A percentile compares a stretch with the other conserved stretches of the same genome.
Evolutionary conservation across 2,113 vertebrate genomes (phyloP).

Genomic region (Corydoras maculifer): DNA sequence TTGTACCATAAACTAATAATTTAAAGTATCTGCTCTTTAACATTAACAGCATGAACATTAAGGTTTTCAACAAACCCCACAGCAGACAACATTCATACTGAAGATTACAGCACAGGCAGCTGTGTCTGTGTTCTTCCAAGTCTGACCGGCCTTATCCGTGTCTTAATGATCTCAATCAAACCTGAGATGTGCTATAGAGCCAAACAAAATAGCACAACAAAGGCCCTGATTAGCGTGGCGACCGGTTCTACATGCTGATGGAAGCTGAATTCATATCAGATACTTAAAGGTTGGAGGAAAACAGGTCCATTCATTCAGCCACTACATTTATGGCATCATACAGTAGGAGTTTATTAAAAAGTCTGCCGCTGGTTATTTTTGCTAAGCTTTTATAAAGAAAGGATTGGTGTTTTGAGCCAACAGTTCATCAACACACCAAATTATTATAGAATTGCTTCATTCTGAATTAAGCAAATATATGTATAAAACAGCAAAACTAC

Average conservation of each 20-base stretch:
- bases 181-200: constrained; percentile 17
- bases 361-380: constrained; percentile 1
- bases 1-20: too few species aligned
- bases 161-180: constrained; percentile 41
- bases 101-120: background rate
- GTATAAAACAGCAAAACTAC: background rate
- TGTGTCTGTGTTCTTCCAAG: constrained; percentile 19
- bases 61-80: too few species aligned
- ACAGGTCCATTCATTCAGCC: constrained; percentile 31
- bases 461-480: background rate
- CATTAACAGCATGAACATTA: too few species aligned
- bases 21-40: too few species aligned
- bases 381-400: background rate
- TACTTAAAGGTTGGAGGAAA: constrained; percentile 31
- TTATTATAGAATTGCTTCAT: background rate
- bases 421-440: background rate
- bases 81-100: too few species aligned
- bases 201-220: constrained; percentile 40
- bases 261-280: constrained; percentile 35
- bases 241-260: constrained; percentile 32
- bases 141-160: constrained; percentile 23
- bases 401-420: background rate
- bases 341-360: constrained; percentile 21
- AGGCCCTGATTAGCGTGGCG: constrained; percentile 35
- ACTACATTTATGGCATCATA: background rate